Evolutionary conservation across 2,888 invertebrate genomes (phyloP).

Genomic region (Epinotia brunnichana): DNA sequence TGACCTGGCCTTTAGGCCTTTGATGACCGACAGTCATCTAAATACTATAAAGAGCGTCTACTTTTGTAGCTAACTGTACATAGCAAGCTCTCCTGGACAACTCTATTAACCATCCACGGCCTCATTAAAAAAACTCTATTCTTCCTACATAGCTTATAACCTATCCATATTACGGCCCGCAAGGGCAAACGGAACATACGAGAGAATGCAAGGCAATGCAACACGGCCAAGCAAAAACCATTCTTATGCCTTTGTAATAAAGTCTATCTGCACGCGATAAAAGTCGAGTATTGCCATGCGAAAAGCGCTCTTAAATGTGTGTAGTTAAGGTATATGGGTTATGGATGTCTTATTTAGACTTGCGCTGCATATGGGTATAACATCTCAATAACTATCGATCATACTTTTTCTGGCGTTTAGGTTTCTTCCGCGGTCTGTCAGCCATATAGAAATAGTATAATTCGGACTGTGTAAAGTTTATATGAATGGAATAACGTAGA

Average conservation of each 20-base stretch:
- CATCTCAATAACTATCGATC: slow-evolving; percentile 37
- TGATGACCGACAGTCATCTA: too few relatives aligned
- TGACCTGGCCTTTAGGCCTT: too few relatives aligned
- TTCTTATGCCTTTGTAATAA: background rate
- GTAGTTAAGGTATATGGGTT: background rate
- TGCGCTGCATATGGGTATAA: slow-evolving; percentile 27
- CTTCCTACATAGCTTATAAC: slow-evolving; percentile 36
- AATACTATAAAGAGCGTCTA: too few relatives aligned
- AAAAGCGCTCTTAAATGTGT: background rate
- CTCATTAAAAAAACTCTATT: slow-evolving; percentile 24
- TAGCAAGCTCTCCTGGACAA: background rate
- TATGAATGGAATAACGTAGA: background rate
- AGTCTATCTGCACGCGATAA: background rate
- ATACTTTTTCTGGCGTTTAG: slow-evolving; percentile 10
- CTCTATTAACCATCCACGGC: slow-evolving; percentile 1
- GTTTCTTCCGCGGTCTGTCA: slow-evolving; percentile 20
- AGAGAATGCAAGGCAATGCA: slow-evolving; percentile 3
- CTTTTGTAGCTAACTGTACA: background rate
- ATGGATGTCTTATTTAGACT: slow-evolving; percentile 21
- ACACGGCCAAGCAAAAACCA: background rate
- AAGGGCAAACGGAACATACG: slow-evolving; percentile 27
- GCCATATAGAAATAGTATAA: background rate
- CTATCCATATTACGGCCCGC: slow-evolving; percentile 23
- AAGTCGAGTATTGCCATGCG: too few relatives aligned
- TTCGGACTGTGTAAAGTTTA: background rate